Percentiles rank a stretch among this genome's conserved stretches.
Conservation (phyloP, 2,888 invertebrate species). For the Cotesia congregata region DNA sequence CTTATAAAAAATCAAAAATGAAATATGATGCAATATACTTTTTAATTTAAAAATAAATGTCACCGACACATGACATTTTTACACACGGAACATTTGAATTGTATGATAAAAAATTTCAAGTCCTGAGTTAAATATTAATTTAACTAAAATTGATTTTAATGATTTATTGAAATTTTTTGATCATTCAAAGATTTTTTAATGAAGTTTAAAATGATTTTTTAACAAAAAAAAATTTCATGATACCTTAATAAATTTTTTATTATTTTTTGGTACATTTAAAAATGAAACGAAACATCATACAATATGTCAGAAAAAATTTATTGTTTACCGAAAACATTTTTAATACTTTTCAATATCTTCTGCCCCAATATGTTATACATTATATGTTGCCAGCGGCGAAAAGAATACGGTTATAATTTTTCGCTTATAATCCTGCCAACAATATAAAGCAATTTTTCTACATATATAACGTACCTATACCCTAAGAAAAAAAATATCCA, state of each 20-base stretch:
- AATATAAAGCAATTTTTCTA: conserved; percentile 33
- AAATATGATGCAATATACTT: too few relatives aligned
- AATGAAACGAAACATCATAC: neutral
- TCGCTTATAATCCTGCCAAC: conserved; percentile 45
- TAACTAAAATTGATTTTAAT: too few relatives aligned
- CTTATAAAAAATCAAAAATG: too few relatives aligned
- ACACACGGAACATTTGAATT: too few relatives aligned
- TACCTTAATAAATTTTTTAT: neutral
- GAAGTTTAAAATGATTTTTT: too few relatives aligned
- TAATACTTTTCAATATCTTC: conserved; percentile 21
- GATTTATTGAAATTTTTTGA: too few relatives aligned
- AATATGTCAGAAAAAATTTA: neutral
- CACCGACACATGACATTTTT: too few relatives aligned
- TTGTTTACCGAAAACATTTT: neutral
- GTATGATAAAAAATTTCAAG: too few relatives aligned
- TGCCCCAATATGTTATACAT: conserved; percentile 1
- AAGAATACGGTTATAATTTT: conserved; percentile 52
- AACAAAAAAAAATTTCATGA: too few relatives aligned
- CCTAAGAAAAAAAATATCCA: conserved; percentile 31
- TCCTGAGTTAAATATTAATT: too few relatives aligned
- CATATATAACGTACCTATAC: conserved; percentile 12
- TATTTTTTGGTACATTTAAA: neutral
- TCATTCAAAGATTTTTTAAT: too few relatives aligned
- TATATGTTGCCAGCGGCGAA: conserved; percentile 37
- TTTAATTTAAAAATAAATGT: too few relatives aligned